phyloP scores from a whole-genome alignment of 2,888 invertebrate species.

The Blastobasis adustella region DNA sequence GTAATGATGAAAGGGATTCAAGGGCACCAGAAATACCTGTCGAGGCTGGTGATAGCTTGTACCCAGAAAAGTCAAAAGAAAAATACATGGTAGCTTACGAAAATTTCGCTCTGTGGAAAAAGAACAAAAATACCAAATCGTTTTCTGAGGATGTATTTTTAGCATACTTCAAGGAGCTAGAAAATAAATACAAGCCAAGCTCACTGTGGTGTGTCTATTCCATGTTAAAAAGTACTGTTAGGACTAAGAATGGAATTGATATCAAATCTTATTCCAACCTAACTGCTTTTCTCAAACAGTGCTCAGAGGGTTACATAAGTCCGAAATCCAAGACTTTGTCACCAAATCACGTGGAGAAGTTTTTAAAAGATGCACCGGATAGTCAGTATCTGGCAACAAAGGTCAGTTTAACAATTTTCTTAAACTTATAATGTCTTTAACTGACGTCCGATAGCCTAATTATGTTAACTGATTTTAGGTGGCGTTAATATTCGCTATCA shows the following conservation, averaged over 20 bases:
- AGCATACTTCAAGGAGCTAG: background rate
- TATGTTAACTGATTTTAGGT: slow-evolving; percentile 7
- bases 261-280: background rate
- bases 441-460: background rate
- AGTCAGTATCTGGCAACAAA: slow-evolving; percentile 10
- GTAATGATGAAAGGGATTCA: no score
- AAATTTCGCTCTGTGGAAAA: background rate
- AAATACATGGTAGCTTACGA: background rate
- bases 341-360: slow-evolving; percentile 1
- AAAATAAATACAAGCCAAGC: background rate
- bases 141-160: background rate
- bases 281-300: slow-evolving; percentile 1
- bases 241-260: background rate
- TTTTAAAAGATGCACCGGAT: slow-evolving; percentile 8
- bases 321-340: slow-evolving; percentile 1
- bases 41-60: background rate
- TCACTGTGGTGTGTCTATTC: slow-evolving; percentile 2
- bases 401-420: slow-evolving; percentile 3
- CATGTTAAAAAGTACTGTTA: slow-evolving; percentile 1
- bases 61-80: background rate
- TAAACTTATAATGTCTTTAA: background rate
- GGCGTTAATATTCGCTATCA: slow-evolving; percentile 13
- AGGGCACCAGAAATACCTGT: no score
- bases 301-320: background rate
- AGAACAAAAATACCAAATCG: background rate